These are phyloP conservation scores for Thaumetopoea pityocampa DNA, from an alignment of 1,140 invertebrate genomes.

Conservation along the genomic window DNA sequence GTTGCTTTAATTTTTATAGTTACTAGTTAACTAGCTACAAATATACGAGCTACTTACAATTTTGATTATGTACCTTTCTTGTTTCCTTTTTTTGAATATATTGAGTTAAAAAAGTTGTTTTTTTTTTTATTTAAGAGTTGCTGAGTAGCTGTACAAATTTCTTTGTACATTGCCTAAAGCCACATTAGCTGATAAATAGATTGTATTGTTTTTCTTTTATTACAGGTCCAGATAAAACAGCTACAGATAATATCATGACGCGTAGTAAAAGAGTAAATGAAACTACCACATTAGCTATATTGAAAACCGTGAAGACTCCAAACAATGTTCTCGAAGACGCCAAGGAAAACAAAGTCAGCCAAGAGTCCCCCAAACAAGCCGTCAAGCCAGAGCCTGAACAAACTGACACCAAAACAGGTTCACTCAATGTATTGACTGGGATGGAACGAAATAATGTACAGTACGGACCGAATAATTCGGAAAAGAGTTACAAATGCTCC, in stretches of 20 bases:
- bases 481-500: constrained; percentile 66
- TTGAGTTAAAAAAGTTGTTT: constrained; percentile 28
- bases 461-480: constrained; percentile 65
- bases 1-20: too few species aligned
- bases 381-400: background rate
- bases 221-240: constrained; percentile 50
- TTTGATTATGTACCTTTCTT: too few species aligned
- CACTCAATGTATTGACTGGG: too few species aligned
- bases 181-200: constrained; percentile 27
- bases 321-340: constrained; percentile 25
- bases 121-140: constrained; percentile 33
- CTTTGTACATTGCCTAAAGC: too few species aligned
- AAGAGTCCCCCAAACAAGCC: background rate
- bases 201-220: constrained; percentile 53
- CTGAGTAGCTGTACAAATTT: too few species aligned
- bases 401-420: too few species aligned
- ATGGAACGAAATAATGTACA: too few species aligned
- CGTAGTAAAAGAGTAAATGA: constrained; percentile 58
- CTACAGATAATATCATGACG: constrained; percentile 54
- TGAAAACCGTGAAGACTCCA: constrained; percentile 45
- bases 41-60: too few species aligned
- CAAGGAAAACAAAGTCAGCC: constrained; percentile 47
- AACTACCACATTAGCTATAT: constrained; percentile 50
- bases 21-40: too few species aligned
- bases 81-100: constrained; percentile 1